Conservation (phyloP, 2,113 vertebrate species). For the Astur gentilis region DNA sequence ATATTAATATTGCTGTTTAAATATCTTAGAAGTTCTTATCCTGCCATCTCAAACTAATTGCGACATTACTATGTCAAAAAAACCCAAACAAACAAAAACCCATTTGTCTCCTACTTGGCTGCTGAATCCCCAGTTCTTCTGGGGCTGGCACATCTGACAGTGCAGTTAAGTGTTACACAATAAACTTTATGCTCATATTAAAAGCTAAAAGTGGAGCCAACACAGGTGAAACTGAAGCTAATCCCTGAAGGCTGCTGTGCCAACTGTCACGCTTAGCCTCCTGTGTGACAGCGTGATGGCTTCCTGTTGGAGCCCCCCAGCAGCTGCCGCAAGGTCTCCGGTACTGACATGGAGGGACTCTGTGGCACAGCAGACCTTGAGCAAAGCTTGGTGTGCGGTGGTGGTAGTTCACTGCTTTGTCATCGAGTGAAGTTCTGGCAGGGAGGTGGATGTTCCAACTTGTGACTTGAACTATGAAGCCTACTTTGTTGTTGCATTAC, state of each 20-base stretch:
- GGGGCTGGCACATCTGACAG: neutral
- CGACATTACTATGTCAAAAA: conserved; percentile 60
- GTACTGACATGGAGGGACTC: neutral
- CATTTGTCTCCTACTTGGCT: conserved; percentile 54
- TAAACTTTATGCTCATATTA: neutral
- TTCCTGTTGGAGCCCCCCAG: neutral
- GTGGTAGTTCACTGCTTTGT: neutral
- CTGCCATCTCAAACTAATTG: conserved; percentile 61
- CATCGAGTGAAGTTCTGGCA: neutral
- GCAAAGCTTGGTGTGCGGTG: neutral
- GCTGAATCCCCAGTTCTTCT: neutral
- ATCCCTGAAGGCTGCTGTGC: neutral
- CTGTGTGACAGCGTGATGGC: neutral
- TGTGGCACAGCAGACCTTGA: neutral
- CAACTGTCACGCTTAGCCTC: neutral
- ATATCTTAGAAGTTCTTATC: conserved; percentile 63
- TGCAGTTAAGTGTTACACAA: neutral
- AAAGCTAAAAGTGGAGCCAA: neutral
- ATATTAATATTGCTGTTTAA: conserved; percentile 53
- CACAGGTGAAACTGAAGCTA: neutral
- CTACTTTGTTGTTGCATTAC: neutral
- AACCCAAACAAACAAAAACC: conserved; percentile 43
- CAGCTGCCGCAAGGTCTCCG: neutral
- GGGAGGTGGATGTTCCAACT: neutral
- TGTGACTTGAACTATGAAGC: neutral